phyloP scores from a whole-genome alignment of 2,888 invertebrate species.

The Macaria liturata region DNA sequence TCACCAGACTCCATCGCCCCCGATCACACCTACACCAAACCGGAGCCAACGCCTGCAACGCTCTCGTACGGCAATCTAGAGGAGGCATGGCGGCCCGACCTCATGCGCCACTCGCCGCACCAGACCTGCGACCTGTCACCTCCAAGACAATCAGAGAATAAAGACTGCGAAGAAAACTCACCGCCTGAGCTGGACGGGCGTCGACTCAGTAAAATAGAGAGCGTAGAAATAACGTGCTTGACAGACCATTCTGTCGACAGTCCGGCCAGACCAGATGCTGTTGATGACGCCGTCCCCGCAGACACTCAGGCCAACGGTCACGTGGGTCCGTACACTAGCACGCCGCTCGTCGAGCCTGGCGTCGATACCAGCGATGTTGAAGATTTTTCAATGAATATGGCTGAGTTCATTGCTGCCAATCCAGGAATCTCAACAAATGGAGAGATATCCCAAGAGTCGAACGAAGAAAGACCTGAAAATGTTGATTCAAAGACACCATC shows the following conservation, averaged over 20 bases:
- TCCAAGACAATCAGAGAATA: slow-evolving; percentile 42
- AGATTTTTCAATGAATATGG: slow-evolving; percentile 51
- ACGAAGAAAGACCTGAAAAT: slow-evolving; percentile 62
- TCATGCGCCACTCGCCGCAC: slow-evolving; percentile 63
- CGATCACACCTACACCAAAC: slow-evolving; percentile 71
- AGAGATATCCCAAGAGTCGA: slow-evolving; percentile 58
- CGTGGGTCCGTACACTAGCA: slow-evolving; percentile 68
- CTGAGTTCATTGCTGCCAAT: slow-evolving; percentile 38
- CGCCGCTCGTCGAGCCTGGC: slow-evolving; percentile 51
- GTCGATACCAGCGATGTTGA: slow-evolving; percentile 42
- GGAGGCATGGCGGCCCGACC: slow-evolving; percentile 65
- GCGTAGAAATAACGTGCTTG: slow-evolving; percentile 67
- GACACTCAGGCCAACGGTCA: slow-evolving; percentile 7
- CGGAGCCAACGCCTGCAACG: slow-evolving; percentile 53
- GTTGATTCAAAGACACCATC: slow-evolving; percentile 32
- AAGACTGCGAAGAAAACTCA: slow-evolving; percentile 35
- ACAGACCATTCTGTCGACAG: slow-evolving; percentile 52
- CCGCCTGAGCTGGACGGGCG: slow-evolving; percentile 55
- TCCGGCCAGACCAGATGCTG: slow-evolving; percentile 6
- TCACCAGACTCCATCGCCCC: slow-evolving; percentile 74
- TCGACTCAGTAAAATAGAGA: slow-evolving; percentile 65
- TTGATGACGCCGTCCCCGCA: background rate
- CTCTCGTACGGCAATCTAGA: slow-evolving; percentile 52
- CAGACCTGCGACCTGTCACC: slow-evolving; percentile 49
- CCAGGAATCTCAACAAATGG: slow-evolving; percentile 41